These are phyloP conservation scores for Oryctolagus cuniculus DNA, from an alignment of 2,113 vertebrate species.

Conservation along the genomic window mOryCun1.1 NC_091438.1:113978001-113978500, in stretches of 20 bases:
- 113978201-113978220: neutral
- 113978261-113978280: neutral
- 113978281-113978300: neutral
- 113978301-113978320: neutral
- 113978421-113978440: neutral
- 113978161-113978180: neutral
- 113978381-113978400: neutral
- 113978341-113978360: neutral
- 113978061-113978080: neutral
- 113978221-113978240: constrained; percentile 1
- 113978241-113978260: constrained; percentile 18
- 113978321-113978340: neutral
- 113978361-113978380: neutral
- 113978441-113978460: neutral
- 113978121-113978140: neutral
- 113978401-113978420: neutral
- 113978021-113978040: neutral
- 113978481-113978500: neutral
- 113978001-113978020: constrained; percentile 13
- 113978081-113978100: neutral
- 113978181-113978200: constrained; percentile 7
- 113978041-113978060: neutral
- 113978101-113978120: neutral
- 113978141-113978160: neutral
- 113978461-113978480: neutral